Evolutionary conservation across 2,797 vertebrate species (phyloP).

Genomic region (Podargus strigoides): DNA sequence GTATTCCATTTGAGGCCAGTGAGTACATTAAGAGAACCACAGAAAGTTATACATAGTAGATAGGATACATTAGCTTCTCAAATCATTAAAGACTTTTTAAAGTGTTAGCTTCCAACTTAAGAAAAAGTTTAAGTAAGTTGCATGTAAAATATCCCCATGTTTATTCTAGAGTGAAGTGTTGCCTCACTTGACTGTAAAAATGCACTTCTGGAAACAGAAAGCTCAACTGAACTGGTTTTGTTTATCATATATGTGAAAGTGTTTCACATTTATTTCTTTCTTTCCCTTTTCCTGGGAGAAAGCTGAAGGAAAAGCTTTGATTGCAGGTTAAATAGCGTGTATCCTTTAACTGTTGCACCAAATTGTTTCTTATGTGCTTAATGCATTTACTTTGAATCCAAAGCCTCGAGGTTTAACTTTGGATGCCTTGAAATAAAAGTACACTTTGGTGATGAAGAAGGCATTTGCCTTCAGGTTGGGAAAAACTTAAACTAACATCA

Average conservation of each 20-base stretch:
- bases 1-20: background rate
- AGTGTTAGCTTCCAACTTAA: background rate
- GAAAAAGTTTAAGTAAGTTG: background rate
- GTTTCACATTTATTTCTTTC: background rate
- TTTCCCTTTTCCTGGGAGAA: background rate
- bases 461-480: constrained; percentile 38
- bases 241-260: background rate
- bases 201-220: background rate
- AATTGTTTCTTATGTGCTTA: background rate
- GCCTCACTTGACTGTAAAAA: constrained; percentile 30
- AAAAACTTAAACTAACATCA: constrained; percentile 24
- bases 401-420: constrained; percentile 9
- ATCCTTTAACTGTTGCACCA: background rate
- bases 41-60: background rate
- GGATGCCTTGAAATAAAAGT: constrained; percentile 40
- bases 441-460: constrained; percentile 25
- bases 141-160: background rate
- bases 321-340: background rate
- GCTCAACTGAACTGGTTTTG: background rate
- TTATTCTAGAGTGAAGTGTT: constrained; percentile 20
- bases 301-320: background rate
- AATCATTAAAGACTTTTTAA: background rate
- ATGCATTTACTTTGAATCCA: background rate
- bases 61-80: background rate
- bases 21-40: background rate